Evolutionary conservation across 2,888 invertebrate species (phyloP).

Genomic region (Yponomeuta sedellus): DNA sequence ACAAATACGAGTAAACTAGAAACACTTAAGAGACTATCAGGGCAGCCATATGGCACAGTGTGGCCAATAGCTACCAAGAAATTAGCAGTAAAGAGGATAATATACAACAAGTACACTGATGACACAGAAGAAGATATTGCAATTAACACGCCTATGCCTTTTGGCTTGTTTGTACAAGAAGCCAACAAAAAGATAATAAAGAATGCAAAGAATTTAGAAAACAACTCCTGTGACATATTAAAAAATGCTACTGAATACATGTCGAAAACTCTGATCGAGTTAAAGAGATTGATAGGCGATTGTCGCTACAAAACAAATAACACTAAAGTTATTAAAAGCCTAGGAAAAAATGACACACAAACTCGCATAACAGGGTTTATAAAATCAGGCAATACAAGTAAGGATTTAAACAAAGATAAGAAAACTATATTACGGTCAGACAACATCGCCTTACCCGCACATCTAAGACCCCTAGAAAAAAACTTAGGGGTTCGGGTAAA

Average conservation of each 20-base stretch:
- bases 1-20: background rate
- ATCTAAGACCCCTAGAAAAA: background rate
- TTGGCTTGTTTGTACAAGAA: background rate
- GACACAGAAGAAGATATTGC: constrained; percentile 8
- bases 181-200: background rate
- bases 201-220: background rate
- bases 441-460: background rate
- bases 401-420: background rate
- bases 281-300: background rate
- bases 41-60: background rate
- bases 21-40: background rate
- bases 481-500: background rate
- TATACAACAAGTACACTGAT: constrained; percentile 11
- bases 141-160: background rate
- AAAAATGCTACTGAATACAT: background rate
- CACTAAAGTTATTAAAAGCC: background rate
- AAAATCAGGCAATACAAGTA: background rate
- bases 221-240: background rate
- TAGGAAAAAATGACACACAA: background rate
- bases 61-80: background rate
- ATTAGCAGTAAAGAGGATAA: background rate
- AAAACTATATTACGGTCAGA: background rate
- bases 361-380: background rate
- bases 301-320: background rate
- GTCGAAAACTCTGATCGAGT: background rate